These are phyloP conservation scores for Heteromyza rotundicornis DNA, from an alignment of 2,888 invertebrate genomes.

Conservation along the genomic window DNA sequence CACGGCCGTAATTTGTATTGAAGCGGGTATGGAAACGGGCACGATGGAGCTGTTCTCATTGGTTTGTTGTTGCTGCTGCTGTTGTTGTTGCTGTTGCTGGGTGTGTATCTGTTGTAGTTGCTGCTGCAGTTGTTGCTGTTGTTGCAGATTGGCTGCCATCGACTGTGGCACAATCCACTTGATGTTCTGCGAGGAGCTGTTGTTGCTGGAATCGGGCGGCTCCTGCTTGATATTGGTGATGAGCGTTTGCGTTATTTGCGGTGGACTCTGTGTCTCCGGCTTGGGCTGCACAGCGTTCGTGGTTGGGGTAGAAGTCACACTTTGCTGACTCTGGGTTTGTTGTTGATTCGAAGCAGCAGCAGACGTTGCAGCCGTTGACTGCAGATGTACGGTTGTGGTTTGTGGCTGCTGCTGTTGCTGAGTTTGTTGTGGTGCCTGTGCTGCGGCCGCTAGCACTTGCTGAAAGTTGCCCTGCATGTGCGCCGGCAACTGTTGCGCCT, in stretches of 20 bases:
- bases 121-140: conserved; percentile 36
- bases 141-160: conserved; percentile 35
- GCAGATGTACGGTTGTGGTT: conserved; percentile 31
- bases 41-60: conserved; percentile 41
- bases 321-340: conserved; percentile 29
- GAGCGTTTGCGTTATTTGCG: conserved; percentile 48
- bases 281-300: conserved; percentile 45
- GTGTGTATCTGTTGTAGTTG: conserved; percentile 35
- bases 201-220: conserved; percentile 47
- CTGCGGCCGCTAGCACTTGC: conserved; percentile 45
- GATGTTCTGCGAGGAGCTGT: conserved; percentile 38
- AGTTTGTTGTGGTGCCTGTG: conserved; percentile 43
- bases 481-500: conserved; percentile 62
- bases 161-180: conserved; percentile 52
- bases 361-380: conserved; percentile 35
- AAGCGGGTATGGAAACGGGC: conserved; percentile 31
- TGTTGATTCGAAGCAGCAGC: conserved; percentile 25
- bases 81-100: conserved; percentile 48
- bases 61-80: conserved; percentile 47
- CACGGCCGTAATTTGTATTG: conserved; percentile 38
- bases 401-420: conserved; percentile 54
- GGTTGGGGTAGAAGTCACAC: conserved; percentile 35
- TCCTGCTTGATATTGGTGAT: conserved; percentile 59
- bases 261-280: conserved; percentile 58
- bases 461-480: conserved; percentile 56